Conservation (phyloP, 2,888 invertebrate species). For the Drosophila pullipes region DNA sequence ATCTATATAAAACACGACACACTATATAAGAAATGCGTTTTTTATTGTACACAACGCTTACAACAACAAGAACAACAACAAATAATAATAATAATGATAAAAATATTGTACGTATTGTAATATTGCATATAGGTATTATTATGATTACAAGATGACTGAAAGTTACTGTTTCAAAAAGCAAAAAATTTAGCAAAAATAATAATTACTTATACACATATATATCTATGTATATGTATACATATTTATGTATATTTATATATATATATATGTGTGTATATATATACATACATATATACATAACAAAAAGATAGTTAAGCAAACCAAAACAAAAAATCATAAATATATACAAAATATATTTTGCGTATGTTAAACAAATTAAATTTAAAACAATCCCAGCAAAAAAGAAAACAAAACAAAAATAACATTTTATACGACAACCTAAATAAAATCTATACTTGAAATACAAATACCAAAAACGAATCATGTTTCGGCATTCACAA, state of each 20-base stretch:
- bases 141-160: slow-evolving; percentile 79
- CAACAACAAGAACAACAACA: slow-evolving; percentile 60
- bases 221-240: slow-evolving; percentile 50
- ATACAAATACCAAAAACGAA: slow-evolving; percentile 17
- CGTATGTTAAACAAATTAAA: slow-evolving; percentile 76
- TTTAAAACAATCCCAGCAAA: slow-evolving; percentile 53
- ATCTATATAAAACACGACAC: slow-evolving; percentile 72
- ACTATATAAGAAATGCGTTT: slow-evolving; percentile 78
- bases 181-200: slow-evolving; percentile 56
- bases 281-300: slow-evolving; percentile 37
- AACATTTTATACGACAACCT: slow-evolving; percentile 76
- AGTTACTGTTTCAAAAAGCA: slow-evolving; percentile 78
- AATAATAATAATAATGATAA: slow-evolving; percentile 12
- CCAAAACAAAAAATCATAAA: slow-evolving; percentile 46
- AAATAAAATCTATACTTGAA: slow-evolving; percentile 52
- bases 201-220: slow-evolving; percentile 49
- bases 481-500: slow-evolving; percentile 36
- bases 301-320: slow-evolving; percentile 51
- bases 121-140: slow-evolving; percentile 73
- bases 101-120: slow-evolving; percentile 68
- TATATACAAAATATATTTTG: slow-evolving; percentile 84
- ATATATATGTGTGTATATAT: slow-evolving; percentile 52
- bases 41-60: slow-evolving; percentile 68
- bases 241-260: slow-evolving; percentile 49
- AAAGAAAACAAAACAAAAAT: not conserved